Base-by-base conservation (phyloP, 2,797 vertebrate species). In the Hoplostethus mediterraneus region DNA sequence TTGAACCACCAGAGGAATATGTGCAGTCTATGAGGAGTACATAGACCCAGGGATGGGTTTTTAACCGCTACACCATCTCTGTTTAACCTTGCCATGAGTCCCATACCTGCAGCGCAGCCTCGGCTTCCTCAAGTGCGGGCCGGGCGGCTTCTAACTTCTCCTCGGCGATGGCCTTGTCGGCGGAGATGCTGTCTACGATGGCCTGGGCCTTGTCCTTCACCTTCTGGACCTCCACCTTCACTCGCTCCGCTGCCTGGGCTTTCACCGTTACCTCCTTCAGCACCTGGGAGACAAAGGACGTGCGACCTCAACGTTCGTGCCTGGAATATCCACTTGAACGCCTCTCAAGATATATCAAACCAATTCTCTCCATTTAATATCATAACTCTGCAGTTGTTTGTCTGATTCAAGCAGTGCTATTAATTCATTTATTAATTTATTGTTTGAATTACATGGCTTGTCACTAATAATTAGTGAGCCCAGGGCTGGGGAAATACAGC, bases 131-230 rank as follows among this genome's bases (percentile, higher is more conserved):
- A 25, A 99, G 92, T 1, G 98, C 97, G 14, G 98, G 98, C 13
- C 91, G 95, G 21, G 98, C 97, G 0, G 95, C 94, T 87, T 97
- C 95, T 13, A 99, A 83, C 60, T 98, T 99, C 90, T 96, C 95
- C 83, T 98, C 95, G 1, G 97, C 97, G 0, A 96, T 90, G 66
- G 95, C 97, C 89, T 99, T 99, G 81, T 99, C 97, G 31, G 93
- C 95, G 0, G 97, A 96, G 84, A 99, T 99, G 77, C 94, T 93
- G 77, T 98, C 97, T 4, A 98, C 97, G 36, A 99, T 97, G 63
- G 94, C 95, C 73, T 99, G 97, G 5, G 97, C 97, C 88, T 97
- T 99, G 89, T 99, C 98, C 84, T 99, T 99, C 66, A 99, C 98
- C 83, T 98, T 98, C 89, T 98, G 98, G 3, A 99, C 96, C 84